phyloP scores from a whole-genome alignment of 2,113 vertebrate species.

The Ammospiza caudacuta region DNA sequence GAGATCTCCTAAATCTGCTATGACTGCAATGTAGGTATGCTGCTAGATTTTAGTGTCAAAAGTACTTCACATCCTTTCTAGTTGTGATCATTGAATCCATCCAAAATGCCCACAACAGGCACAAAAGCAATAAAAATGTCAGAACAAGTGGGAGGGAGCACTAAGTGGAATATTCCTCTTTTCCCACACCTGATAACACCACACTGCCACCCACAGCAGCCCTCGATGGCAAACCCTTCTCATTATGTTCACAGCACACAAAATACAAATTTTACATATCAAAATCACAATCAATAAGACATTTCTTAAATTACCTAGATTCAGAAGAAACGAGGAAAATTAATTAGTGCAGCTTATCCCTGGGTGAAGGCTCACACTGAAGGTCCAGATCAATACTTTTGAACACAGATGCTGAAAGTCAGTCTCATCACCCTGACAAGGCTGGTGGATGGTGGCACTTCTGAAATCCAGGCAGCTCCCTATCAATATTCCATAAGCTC shows the following conservation, averaged over 20 bases:
- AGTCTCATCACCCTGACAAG: background rate
- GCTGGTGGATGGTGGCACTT: background rate
- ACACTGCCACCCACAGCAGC: background rate
- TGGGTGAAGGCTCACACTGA: background rate
- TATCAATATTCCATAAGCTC: background rate
- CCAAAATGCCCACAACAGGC: background rate
- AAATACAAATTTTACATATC: background rate
- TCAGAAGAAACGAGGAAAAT: background rate
- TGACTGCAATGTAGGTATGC: background rate
- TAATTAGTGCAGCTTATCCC: background rate
- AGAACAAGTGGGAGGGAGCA: background rate
- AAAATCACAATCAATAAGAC: background rate
- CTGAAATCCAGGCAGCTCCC: background rate
- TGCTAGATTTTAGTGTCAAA: background rate
- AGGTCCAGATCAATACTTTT: background rate
- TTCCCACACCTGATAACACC: background rate
- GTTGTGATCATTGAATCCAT: background rate
- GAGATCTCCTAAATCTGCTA: background rate
- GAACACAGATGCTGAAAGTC: background rate
- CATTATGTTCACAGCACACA: background rate
- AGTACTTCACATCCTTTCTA: background rate
- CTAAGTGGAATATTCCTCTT: background rate
- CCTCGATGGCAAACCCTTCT: background rate
- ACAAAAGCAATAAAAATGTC: background rate
- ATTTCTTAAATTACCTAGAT: conserved; percentile 6